Conservation (phyloP, 1,140 invertebrate genomes). For the Orussus abietinus region DNA sequence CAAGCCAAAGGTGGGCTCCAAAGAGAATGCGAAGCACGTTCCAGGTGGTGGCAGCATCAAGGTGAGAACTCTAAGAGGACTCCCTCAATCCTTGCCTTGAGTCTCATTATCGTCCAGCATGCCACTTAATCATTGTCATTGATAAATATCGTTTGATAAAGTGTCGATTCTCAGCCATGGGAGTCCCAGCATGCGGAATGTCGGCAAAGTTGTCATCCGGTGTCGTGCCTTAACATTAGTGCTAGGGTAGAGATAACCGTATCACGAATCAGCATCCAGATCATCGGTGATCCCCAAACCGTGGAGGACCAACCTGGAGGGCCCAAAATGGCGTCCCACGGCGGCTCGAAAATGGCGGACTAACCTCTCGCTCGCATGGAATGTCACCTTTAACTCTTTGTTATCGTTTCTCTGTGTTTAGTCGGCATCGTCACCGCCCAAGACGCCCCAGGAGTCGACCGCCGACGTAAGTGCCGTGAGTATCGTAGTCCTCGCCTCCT, state of each 20-base stretch:
- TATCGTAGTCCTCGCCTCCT: too few relatives aligned
- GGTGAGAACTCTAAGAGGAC: constrained; percentile 59
- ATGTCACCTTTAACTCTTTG: constrained; percentile 37
- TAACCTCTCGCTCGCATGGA: constrained; percentile 28
- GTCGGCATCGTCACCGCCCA: constrained; percentile 42
- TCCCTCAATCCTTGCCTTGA: background rate
- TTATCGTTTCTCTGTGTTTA: constrained; percentile 46
- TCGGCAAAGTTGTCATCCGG: too few relatives aligned
- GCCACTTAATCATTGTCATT: background rate
- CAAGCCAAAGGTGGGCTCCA: constrained; percentile 87
- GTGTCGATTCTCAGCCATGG: too few relatives aligned
- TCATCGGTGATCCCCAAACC: too few relatives aligned
- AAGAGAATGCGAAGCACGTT: constrained; percentile 84
- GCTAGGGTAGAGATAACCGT: too few relatives aligned
- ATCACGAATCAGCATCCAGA: too few relatives aligned
- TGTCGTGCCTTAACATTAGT: too few relatives aligned
- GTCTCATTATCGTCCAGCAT: constrained; percentile 4
- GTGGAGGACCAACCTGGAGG: too few relatives aligned
- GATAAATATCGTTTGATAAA: too few relatives aligned
- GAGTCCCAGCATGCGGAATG: constrained; percentile 31
- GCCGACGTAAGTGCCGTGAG: constrained; percentile 46
- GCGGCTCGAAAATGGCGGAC: too few relatives aligned
- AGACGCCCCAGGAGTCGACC: constrained; percentile 39
- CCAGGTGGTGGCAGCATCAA: constrained; percentile 87
- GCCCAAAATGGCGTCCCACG: too few relatives aligned